Evolutionary conservation across 2,888 invertebrate species (phyloP).

Genomic region (Orgyia antiqua): DNA sequence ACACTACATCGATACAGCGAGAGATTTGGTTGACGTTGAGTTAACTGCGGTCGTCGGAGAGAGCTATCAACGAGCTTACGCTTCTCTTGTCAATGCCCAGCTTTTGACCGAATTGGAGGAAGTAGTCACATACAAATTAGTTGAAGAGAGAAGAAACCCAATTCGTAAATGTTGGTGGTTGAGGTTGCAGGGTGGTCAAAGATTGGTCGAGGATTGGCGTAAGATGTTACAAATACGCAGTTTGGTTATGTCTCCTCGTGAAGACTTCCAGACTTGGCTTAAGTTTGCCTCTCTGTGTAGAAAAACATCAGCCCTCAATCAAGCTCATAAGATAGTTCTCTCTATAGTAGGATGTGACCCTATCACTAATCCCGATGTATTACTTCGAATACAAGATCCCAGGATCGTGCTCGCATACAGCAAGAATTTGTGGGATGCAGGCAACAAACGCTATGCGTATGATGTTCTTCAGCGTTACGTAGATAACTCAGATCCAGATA

Average conservation of each 20-base stretch:
- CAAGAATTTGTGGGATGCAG: constrained; percentile 96
- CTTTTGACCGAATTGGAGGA: constrained; percentile 98
- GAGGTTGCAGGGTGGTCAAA: constrained; percentile 94
- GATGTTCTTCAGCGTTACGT: constrained; percentile 89
- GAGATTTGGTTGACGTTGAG: constrained; percentile 96
- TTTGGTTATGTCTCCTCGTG: constrained; percentile 92
- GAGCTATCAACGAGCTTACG: constrained; percentile 96
- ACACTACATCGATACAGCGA: constrained; percentile 92
- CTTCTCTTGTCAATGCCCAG: constrained; percentile 97
- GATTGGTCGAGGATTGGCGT: constrained; percentile 98
- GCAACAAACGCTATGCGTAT: constrained; percentile 86
- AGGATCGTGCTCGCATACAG: constrained; percentile 96
- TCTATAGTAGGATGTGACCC: constrained; percentile 90
- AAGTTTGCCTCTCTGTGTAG: constrained; percentile 98
- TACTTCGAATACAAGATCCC: constrained; percentile 86
- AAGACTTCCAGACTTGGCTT: constrained; percentile 97
- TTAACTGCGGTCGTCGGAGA: constrained; percentile 97
- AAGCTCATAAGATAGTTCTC: constrained; percentile 95
- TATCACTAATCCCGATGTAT: constrained; percentile 80
- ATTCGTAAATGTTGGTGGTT: constrained; percentile 96
- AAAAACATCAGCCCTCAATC: constrained; percentile 90
- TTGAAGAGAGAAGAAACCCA: constrained; percentile 91
- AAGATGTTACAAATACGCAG: constrained; percentile 96
- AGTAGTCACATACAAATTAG: constrained; percentile 96
- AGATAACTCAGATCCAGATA: constrained; percentile 66